These are phyloP conservation scores for Sebastes nivosus DNA, from an alignment of 2,797 vertebrate species.

Conservation along the genomic window DNA sequence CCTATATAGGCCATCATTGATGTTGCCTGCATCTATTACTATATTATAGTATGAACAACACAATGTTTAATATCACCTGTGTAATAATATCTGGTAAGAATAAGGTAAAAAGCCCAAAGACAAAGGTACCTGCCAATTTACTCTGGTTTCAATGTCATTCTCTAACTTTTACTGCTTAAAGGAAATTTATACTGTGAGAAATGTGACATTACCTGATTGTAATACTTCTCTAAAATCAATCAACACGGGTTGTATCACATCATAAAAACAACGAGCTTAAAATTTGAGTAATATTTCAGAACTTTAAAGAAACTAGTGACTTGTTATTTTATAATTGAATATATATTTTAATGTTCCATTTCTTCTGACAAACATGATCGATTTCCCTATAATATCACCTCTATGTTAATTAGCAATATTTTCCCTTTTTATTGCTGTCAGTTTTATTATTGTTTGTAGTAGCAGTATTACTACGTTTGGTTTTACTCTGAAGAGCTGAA, in stretches of 20 bases:
- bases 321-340: neutral
- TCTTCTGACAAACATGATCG: neutral
- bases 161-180: neutral
- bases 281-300: neutral
- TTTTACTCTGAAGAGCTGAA: constrained; percentile 58
- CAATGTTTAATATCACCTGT: neutral
- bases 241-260: neutral
- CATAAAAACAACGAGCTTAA: neutral
- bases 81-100: neutral
- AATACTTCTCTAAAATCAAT: neutral
- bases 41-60: neutral
- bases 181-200: neutral
- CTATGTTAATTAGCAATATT: neutral
- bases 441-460: neutral
- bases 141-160: neutral
- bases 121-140: neutral
- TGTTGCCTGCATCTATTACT: neutral
- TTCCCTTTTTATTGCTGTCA: neutral
- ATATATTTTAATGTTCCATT: neutral
- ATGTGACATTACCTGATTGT: neutral
- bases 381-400: neutral
- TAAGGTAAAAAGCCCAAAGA: neutral
- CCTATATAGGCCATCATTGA: neutral
- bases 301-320: neutral
- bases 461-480: rapidly evolving